These are phyloP conservation scores for Melanotaenia nigrans DNA, from an alignment of 2,797 vertebrate species.

Conservation along the genomic window DNA sequence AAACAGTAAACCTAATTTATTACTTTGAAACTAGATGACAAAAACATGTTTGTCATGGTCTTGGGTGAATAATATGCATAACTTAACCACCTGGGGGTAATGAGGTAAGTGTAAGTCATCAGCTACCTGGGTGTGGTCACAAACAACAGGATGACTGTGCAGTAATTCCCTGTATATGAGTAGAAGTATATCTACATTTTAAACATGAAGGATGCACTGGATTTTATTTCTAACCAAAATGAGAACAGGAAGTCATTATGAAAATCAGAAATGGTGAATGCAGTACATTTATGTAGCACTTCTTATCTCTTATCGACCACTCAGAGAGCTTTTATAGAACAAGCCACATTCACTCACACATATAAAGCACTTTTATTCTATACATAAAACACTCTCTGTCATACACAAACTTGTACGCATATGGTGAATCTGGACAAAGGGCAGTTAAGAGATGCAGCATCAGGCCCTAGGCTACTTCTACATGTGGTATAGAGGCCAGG, in stretches of 20 bases:
- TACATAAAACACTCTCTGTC: neutral
- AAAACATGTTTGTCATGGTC: neutral
- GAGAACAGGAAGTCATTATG: conserved; percentile 11
- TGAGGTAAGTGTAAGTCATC: neutral
- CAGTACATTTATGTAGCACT: conserved; percentile 12
- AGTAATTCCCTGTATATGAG: neutral
- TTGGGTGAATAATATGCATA: neutral
- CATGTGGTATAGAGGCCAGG: neutral
- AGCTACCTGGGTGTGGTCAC: neutral
- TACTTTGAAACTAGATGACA: neutral
- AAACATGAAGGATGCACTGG: neutral
- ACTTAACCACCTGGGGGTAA: neutral
- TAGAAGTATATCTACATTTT: neutral
- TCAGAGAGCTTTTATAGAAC: conserved; percentile 13
- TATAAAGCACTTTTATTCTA: neutral
- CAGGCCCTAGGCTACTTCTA: neutral
- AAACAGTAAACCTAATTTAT: neutral
- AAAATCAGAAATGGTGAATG: conserved; percentile 6
- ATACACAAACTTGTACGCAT: neutral
- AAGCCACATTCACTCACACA: conserved; percentile 1
- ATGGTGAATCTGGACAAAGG: neutral
- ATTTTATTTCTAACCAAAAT: conserved; percentile 13
- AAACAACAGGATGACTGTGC: neutral
- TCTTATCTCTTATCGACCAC: conserved; percentile 12
- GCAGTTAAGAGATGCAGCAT: neutral